Evolutionary conservation across 2,797 vertebrate species (phyloP).

Genomic region (Paedocypris micromegethes): DNA sequence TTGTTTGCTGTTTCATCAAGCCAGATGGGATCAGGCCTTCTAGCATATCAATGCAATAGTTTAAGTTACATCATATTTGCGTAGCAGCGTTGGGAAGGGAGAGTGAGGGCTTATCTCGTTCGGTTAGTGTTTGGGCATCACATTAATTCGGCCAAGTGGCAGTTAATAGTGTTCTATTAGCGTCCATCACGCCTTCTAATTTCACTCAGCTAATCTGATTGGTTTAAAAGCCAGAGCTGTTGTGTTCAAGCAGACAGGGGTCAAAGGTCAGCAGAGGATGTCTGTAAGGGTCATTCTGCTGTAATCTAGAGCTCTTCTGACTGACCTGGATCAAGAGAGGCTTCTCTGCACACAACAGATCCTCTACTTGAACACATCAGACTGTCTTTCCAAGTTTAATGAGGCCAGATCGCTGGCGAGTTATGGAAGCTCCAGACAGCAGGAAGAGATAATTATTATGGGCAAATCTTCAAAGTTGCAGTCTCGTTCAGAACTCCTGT

Average conservation of each 20-base stretch:
- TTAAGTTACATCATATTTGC: no score
- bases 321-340: constrained; percentile 22
- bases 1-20: constrained; percentile 11
- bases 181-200: constrained; percentile 6
- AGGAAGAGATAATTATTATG: constrained; percentile 25
- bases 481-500: constrained; percentile 3
- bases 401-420: constrained; percentile 11
- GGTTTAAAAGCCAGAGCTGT: constrained; percentile 1
- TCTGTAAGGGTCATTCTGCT: background rate
- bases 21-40: background rate
- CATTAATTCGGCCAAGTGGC: constrained; percentile 2
- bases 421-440: constrained; percentile 20
- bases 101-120: background rate
- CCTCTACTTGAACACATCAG: constrained; percentile 2
- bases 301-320: constrained; percentile 17
- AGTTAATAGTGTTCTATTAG: constrained; percentile 3
- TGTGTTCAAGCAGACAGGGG: background rate
- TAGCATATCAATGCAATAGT: no score
- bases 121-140: background rate
- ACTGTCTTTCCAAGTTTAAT: constrained; percentile 26
- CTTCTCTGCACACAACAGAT: constrained; percentile 23
- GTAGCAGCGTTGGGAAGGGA: background rate
- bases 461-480: constrained; percentile 22
- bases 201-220: background rate
- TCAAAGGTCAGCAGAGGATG: background rate